These are phyloP conservation scores for Oceanites oceanicus DNA, from an alignment of 2,113 vertebrate species.

Conservation along the genomic window DNA sequence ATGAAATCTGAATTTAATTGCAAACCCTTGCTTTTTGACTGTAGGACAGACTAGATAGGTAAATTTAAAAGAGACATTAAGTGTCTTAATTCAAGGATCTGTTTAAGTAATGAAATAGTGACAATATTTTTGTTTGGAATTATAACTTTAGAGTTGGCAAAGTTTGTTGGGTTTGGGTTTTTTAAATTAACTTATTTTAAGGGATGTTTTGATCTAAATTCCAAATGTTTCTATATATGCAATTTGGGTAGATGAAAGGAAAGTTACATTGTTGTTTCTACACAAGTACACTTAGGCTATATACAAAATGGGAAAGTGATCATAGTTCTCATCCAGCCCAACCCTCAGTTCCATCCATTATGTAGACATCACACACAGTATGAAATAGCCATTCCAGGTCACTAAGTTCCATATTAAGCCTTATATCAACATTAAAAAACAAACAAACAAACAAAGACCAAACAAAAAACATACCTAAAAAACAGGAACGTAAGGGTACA, in stretches of 20 bases:
- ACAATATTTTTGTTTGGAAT: background rate
- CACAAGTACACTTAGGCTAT: background rate
- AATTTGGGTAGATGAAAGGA: background rate
- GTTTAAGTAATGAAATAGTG: background rate
- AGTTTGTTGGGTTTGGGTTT: background rate
- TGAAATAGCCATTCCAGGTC: background rate
- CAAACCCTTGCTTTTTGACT: background rate
- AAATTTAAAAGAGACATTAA: background rate
- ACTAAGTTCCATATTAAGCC: background rate
- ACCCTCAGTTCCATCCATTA: background rate
- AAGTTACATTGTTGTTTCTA: background rate
- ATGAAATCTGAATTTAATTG: background rate
- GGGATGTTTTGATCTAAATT: background rate
- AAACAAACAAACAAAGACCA: too few species aligned
- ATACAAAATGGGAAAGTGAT: background rate
- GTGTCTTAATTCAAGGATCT: background rate
- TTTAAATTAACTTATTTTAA: background rate
- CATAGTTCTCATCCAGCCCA: background rate
- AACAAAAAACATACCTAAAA: background rate
- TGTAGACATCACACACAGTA: background rate
- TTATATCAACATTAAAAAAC: background rate
- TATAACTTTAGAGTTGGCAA: background rate
- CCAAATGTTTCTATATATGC: background rate
- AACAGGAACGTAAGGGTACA: accelerated
- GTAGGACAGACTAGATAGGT: background rate